These are phyloP conservation scores for Machaerirhynchus nigripectus DNA, from an alignment of 2,113 vertebrate genomes.

Conservation along the genomic window DNA sequence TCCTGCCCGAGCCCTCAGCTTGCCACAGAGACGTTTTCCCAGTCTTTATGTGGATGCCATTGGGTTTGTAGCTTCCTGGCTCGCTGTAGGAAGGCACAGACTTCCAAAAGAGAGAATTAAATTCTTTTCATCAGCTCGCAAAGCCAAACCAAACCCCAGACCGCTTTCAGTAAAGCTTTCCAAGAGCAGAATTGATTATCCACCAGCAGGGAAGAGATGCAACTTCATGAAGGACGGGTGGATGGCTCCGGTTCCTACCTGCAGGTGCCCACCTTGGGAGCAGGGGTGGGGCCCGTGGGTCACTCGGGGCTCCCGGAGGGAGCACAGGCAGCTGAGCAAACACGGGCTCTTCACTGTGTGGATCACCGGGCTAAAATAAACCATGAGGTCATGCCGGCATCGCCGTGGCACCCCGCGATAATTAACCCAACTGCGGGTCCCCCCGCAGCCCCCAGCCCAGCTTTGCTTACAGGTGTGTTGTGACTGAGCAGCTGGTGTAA, in stretches of 20 bases:
- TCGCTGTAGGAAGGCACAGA: neutral
- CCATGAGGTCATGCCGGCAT: constrained; percentile 69
- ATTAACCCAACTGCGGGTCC: constrained; percentile 42
- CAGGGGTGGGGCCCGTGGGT: neutral
- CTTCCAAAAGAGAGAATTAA: neutral
- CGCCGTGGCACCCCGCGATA: constrained; percentile 46
- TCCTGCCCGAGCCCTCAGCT: constrained; percentile 25
- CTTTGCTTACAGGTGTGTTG: constrained; percentile 71
- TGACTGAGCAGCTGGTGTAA: constrained; percentile 75
- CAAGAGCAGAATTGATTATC: neutral
- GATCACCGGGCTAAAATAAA: constrained; percentile 35
- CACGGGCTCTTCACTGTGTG: neutral
- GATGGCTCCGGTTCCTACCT: neutral
- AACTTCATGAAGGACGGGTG: neutral
- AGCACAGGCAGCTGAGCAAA: constrained; percentile 64
- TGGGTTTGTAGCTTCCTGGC: constrained; percentile 52
- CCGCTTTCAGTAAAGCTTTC: neutral
- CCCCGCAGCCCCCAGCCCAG: constrained; percentile 30
- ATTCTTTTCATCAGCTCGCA: neutral
- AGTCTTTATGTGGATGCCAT: constrained; percentile 44
- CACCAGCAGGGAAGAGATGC: neutral
- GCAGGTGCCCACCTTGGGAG: neutral
- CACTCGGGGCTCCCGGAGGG: neutral
- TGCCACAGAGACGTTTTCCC: constrained; percentile 37
- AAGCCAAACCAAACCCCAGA: constrained; percentile 42